A percentile compares a stretch with the other conserved stretches of the same genome.
Evolutionary conservation across 2,888 invertebrate species (phyloP).

Genomic region (Tridacna crocea): DNA sequence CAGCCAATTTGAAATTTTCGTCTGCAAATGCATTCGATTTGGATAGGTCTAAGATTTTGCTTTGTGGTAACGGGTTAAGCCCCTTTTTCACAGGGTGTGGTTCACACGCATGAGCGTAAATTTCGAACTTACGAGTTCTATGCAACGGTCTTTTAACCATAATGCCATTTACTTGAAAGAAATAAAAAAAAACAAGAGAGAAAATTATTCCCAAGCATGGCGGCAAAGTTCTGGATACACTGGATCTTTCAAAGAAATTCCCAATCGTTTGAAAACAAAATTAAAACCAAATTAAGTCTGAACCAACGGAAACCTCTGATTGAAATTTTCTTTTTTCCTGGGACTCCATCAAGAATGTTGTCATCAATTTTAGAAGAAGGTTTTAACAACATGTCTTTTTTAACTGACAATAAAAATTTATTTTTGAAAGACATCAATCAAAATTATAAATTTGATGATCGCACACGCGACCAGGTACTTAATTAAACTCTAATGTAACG

Average conservation of each 20-base stretch:
- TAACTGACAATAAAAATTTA: slow-evolving; percentile 31
- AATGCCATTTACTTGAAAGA: too few relatives aligned
- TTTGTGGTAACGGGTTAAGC: too few relatives aligned
- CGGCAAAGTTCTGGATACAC: background rate
- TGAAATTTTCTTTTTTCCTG: background rate
- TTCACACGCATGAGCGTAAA: too few relatives aligned
- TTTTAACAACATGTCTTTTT: slow-evolving; percentile 6
- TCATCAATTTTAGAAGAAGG: slow-evolving; percentile 27
- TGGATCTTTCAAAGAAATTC: background rate
- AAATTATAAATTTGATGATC: slow-evolving; percentile 40
- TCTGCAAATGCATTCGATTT: too few relatives aligned
- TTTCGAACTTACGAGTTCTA: too few relatives aligned
- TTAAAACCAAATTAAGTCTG: slow-evolving; percentile 15
- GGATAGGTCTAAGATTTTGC: too few relatives aligned
- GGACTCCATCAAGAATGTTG: slow-evolving; percentile 12
- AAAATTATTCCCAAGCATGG: background rate
- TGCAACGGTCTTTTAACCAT: too few relatives aligned
- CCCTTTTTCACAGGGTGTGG: too few relatives aligned
- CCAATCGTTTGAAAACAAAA: background rate
- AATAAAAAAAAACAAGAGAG: too few relatives aligned
- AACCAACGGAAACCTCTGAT: background rate
- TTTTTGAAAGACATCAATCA: slow-evolving; percentile 44
- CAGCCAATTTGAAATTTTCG: too few relatives aligned
- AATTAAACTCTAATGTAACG: slow-evolving; percentile 60
- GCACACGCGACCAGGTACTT: slow-evolving; percentile 32